Evolutionary conservation across 2,888 invertebrate genomes (phyloP).

Genomic region (Lampropteryx suffumata): DNA sequence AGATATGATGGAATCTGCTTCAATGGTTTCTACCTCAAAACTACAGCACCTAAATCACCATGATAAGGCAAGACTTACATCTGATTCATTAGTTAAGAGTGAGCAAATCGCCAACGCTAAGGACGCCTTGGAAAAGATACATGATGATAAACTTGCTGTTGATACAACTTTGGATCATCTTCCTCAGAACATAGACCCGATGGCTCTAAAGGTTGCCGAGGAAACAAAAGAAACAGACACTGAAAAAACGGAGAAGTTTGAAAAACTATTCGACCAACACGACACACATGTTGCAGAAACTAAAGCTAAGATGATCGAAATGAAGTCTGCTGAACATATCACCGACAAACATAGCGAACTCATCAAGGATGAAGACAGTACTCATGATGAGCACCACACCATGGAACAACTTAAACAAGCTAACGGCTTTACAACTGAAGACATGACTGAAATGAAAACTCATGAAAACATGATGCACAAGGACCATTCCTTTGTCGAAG

Average conservation of each 20-base stretch:
- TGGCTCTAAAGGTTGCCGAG: constrained; percentile 23
- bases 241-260: constrained; percentile 10
- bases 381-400: constrained; percentile 7
- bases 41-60: constrained; percentile 27
- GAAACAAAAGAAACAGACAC: constrained; percentile 23
- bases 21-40: constrained; percentile 39
- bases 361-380: constrained; percentile 13
- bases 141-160: not conserved
- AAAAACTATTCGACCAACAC: constrained; percentile 16
- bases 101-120: constrained; percentile 6
- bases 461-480: constrained; percentile 8
- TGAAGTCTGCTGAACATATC: constrained; percentile 21
- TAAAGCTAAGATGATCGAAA: constrained; percentile 10
- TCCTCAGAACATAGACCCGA: constrained; percentile 2
- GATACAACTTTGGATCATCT: constrained; percentile 1
- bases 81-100: constrained; percentile 4
- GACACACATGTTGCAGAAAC: not conserved
- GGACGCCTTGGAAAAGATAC: constrained; percentile 1
- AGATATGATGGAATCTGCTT: constrained; percentile 42
- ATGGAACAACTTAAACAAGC: constrained; percentile 16
- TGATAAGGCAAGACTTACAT: constrained; percentile 12
- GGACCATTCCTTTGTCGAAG: constrained; percentile 9
- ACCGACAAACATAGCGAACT: constrained; percentile 1
- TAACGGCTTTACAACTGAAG: not conserved
- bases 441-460: constrained; percentile 1